Percentiles rank a stretch among this genome's conserved stretches.
phyloP scores from a whole-genome alignment of 2,797 vertebrate species.

The Prunella strophiata region DNA sequence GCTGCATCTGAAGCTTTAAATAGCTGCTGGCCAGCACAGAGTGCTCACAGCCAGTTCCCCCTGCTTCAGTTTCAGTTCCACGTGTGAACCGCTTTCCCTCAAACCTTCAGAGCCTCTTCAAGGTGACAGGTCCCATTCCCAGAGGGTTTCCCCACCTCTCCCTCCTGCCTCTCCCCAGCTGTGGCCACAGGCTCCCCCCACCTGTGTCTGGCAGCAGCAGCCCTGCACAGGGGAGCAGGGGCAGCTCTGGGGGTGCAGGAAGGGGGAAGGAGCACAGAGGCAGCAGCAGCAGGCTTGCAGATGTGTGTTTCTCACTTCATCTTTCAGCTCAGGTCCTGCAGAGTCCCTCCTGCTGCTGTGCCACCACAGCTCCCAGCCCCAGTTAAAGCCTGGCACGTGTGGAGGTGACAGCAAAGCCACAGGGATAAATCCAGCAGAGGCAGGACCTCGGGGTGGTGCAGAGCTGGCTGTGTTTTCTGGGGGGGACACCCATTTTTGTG shows the following conservation, averaged over 20 bases:
- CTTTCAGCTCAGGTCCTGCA: neutral
- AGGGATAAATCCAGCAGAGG: neutral
- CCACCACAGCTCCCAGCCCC: neutral
- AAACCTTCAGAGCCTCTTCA: neutral
- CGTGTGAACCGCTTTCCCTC: fast-evolving
- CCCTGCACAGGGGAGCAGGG: neutral
- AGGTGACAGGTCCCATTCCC: neutral
- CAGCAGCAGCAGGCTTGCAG: neutral
- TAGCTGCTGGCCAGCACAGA: neutral
- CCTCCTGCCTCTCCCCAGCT: neutral
- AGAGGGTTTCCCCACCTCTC: fast-evolving
- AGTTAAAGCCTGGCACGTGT: fast-evolving
- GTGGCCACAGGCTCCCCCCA: neutral
- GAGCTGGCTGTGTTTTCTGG: neutral
- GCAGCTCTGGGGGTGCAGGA: neutral
- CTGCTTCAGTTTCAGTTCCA: slow-evolving; percentile 31
- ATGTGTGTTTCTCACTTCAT: neutral
- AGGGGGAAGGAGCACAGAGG: neutral
- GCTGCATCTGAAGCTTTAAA: slow-evolving; percentile 3
- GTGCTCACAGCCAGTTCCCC: neutral
- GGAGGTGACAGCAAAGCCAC: neutral
- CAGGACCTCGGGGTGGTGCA: neutral
- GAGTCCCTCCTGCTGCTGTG: neutral
- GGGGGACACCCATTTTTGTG: neutral
- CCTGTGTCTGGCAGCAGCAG: neutral